Conservation (phyloP, 2,888 invertebrate species). For the Ectemnius cavifrons region DNA sequence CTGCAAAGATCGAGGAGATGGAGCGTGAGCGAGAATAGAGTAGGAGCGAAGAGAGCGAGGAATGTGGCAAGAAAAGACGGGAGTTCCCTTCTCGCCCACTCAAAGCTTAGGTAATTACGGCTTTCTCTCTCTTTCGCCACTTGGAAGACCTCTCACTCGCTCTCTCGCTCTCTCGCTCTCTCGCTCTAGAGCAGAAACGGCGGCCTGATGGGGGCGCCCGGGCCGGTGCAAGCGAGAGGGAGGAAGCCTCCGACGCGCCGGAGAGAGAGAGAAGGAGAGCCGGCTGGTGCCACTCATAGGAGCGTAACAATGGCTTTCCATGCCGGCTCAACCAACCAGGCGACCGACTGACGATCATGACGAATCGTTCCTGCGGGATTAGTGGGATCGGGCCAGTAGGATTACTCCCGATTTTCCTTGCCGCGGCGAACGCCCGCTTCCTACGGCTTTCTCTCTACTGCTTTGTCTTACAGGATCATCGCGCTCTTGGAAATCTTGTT, state of each 20-base stretch:
- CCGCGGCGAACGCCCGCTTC: too few species aligned
- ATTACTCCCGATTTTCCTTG: slow-evolving; percentile 33
- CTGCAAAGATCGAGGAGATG: too few species aligned
- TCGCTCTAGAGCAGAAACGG: slow-evolving; percentile 3
- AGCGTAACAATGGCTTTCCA: slow-evolving; percentile 72
- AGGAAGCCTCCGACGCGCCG: slow-evolving; percentile 35
- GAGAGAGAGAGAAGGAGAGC: slow-evolving; percentile 38
- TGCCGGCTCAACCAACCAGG: slow-evolving; percentile 65
- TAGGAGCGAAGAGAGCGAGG: slow-evolving; percentile 14
- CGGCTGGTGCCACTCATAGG: slow-evolving; percentile 59
- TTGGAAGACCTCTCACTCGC: background rate
- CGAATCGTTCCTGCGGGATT: slow-evolving; percentile 60
- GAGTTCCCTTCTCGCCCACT: slow-evolving; percentile 39
- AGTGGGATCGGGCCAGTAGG: slow-evolving; percentile 36
- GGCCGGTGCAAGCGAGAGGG: slow-evolving; percentile 9
- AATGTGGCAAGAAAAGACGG: slow-evolving; percentile 32
- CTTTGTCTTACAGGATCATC: too few species aligned
- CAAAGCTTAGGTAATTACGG: slow-evolving; percentile 14
- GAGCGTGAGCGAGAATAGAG: slow-evolving; percentile 9
- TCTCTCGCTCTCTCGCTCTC: background rate
- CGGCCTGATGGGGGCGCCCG: slow-evolving; percentile 9
- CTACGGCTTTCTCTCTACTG: too few species aligned
- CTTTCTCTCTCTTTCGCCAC: background rate
- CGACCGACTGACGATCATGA: slow-evolving; percentile 62
- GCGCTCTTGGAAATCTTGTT: too few species aligned